Evolutionary conservation across 2,797 vertebrate species (phyloP).

Genomic region (Leptatherina wallacei): DNA sequence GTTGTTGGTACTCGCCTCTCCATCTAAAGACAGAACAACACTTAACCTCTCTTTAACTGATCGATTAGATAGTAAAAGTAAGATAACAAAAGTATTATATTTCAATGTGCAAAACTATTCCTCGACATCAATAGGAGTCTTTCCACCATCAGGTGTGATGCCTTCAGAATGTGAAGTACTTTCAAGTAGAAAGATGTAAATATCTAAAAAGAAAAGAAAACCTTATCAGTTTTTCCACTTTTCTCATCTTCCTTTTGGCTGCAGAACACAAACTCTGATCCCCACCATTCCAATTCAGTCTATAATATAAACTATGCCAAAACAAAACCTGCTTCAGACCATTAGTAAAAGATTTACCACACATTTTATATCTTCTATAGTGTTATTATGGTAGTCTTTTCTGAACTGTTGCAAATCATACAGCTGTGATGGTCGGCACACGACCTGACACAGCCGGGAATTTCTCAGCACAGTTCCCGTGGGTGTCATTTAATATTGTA

Average conservation of each 20-base stretch:
- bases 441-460: conserved; percentile 19
- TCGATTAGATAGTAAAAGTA: neutral
- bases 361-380: conserved; percentile 27
- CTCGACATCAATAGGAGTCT: conserved; percentile 15
- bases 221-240: conserved; percentile 4
- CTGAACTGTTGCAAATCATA: conserved; percentile 27
- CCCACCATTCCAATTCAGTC: neutral
- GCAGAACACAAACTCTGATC: neutral
- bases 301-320: neutral
- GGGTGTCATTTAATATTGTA: conserved; percentile 24
- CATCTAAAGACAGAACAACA: conserved; percentile 22
- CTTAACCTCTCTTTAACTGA: conserved; percentile 19
- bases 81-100: neutral
- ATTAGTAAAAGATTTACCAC: conserved; percentile 21
- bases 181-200: conserved; percentile 12
- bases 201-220: conserved; percentile 1
- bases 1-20: conserved; percentile 1
- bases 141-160: conserved; percentile 22
- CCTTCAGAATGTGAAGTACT: conserved; percentile 12
- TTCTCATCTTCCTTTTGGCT: conserved; percentile 3
- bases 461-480: conserved; percentile 21
- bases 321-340: conserved; percentile 4
- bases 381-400: conserved; percentile 18
- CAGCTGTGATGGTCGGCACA: conserved; percentile 31
- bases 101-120: neutral